phyloP scores from a whole-genome alignment of 2,113 vertebrate genomes.

The Deroptyus accipitrinus region DNA sequence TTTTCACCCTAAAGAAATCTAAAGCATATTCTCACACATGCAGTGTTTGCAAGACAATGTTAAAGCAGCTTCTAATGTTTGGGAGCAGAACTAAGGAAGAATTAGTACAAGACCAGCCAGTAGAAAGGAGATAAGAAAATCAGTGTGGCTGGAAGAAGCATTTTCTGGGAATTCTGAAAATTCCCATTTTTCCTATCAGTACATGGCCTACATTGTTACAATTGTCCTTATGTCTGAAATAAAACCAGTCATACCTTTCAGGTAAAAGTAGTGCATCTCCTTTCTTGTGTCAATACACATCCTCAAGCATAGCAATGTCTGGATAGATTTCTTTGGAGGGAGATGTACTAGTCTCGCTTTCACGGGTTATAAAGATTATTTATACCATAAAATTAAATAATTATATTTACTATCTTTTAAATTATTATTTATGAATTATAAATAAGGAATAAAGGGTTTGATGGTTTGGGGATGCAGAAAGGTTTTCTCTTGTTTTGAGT shows the following conservation, averaged over 20 bases:
- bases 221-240: neutral
- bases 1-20: neutral
- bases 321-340: neutral
- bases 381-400: neutral
- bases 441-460: neutral
- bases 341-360: neutral
- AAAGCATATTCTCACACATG: neutral
- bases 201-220: neutral
- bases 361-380: neutral
- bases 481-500: neutral
- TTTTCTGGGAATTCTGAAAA: neutral
- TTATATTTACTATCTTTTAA: accelerated
- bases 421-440: neutral
- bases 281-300: neutral
- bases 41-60: neutral
- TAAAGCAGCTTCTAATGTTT: neutral
- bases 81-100: neutral
- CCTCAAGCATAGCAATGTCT: neutral
- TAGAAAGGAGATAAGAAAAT: neutral
- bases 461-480: neutral
- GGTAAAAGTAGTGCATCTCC: neutral
- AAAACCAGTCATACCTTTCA: neutral
- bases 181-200: neutral
- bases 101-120: neutral
- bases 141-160: neutral